A percentile compares a stretch with the other conserved stretches of the same genome.
These are phyloP conservation scores for Aeoliscus strigatus DNA, from an alignment of 2,797 vertebrate species.

Conservation along the genomic window DNA sequence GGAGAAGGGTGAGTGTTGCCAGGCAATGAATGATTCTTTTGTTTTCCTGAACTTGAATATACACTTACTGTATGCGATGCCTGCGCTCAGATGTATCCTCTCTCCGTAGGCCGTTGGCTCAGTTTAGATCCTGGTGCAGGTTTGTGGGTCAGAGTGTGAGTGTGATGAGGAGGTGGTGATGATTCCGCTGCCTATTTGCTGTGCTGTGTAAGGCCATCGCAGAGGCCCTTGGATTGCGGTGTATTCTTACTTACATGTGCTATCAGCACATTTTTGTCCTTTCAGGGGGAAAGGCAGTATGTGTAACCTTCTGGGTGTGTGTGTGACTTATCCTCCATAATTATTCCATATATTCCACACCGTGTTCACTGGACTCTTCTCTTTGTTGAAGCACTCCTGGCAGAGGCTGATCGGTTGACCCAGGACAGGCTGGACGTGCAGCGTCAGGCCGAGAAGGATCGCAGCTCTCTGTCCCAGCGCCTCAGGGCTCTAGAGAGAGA, in stretches of 20 bases:
- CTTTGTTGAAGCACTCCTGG: slow-evolving; percentile 76
- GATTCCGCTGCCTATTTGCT: slow-evolving; percentile 47
- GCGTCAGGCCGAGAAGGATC: slow-evolving; percentile 89
- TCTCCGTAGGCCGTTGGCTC: slow-evolving; percentile 70
- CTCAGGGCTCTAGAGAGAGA: slow-evolving; percentile 83
- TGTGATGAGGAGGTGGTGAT: slow-evolving; percentile 24
- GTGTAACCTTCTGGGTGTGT: slow-evolving; percentile 8
- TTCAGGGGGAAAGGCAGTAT: slow-evolving; percentile 10
- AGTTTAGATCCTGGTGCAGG: slow-evolving; percentile 68
- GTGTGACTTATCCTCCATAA: slow-evolving; percentile 4
- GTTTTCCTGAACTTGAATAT: slow-evolving; percentile 19
- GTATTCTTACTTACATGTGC: slow-evolving; percentile 7
- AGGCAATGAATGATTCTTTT: background rate
- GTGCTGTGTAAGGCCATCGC: slow-evolving; percentile 49
- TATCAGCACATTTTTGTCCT: slow-evolving; percentile 5
- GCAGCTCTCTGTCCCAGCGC: slow-evolving; percentile 74
- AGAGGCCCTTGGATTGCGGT: slow-evolving; percentile 38
- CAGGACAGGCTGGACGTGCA: slow-evolving; percentile 84
- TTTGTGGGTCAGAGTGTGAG: slow-evolving; percentile 68
- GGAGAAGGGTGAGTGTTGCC: slow-evolving; percentile 74
- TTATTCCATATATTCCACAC: too few relatives aligned
- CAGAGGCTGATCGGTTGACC: slow-evolving; percentile 80
- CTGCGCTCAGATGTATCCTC: slow-evolving; percentile 65
- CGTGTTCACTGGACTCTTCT: too few relatives aligned
- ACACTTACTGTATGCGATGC: slow-evolving; percentile 40